Evolutionary conservation across 2,888 invertebrate species (phyloP), one percentile per base, ranked within the genome.

Genomic region (Laspeyria flexula): DNA sequence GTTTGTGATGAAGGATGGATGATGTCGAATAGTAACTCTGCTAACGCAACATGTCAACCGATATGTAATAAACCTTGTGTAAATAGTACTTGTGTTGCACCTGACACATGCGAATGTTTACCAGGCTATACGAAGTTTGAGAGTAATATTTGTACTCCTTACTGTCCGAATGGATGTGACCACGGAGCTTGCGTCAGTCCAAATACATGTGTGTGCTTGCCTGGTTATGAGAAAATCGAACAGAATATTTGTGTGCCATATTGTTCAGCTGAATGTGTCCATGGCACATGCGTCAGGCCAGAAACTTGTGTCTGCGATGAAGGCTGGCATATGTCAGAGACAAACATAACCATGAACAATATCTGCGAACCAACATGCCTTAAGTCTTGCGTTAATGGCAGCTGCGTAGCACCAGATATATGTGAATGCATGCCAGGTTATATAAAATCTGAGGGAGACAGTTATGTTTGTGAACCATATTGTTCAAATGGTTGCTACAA

Each of bases 301-400:
- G 63, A 65, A 5, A 56, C 7, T 0, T 63, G 63, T 15, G n/a
- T 11, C 0, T 64, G 63, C 29, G 10, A 47, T 10, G 9, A 25
- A 4, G 65, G 63, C 15, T 64, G 55, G 55, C 13, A 35, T 12
- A 16, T 47, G 18, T 0, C 21, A 2, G 18, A 15, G 2, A n/a
- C 5, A 29, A 31, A 33, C 9, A n/a, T 6, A 1, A 4, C 9
- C 2, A 40, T 11, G 12, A 46, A 38, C 9, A 27, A 6, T 10
- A 30, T 10, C 0, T 62, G 60, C 15, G 33, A 31, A 7, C 60
- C 61, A 0, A 29, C 10, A 1, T 29, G 27, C 1, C 0, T 1
- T 10, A 10, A 1, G 21, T 5, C 21, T 5, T 21, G 21, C 5
- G n/a, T 30, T 5, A n/a, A 13, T 6, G 13, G 11, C 1, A 30